phyloP scores from a whole-genome alignment of 2,797 vertebrate genomes.

The Phylloscopus collybita region DNA sequence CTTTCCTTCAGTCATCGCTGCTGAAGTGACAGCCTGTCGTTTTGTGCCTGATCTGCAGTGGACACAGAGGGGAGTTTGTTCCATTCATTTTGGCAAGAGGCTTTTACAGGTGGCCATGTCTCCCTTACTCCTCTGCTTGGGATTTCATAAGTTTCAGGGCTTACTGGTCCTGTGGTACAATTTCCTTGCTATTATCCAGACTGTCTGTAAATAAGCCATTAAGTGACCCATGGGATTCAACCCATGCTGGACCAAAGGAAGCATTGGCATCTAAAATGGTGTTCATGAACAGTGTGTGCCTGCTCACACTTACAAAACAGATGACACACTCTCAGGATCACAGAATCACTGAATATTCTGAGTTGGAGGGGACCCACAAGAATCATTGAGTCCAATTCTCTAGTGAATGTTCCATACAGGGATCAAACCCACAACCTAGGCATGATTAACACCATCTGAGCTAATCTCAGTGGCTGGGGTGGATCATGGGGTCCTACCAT shows the following conservation, averaged over 20 bases:
- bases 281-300: background rate
- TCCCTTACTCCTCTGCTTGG: background rate
- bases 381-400: background rate
- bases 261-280: background rate
- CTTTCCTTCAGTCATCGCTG: background rate
- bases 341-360: background rate
- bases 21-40: background rate
- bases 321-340: background rate
- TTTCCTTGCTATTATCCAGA: background rate
- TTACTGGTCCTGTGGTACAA: accelerated
- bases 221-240: background rate
- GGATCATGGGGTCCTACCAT: background rate
- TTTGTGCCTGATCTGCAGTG: background rate
- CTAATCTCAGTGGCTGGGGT: no score
- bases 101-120: background rate
- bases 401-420: background rate
- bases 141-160: background rate
- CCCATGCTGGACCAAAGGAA: background rate
- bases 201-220: background rate
- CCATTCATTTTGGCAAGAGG: background rate
- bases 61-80: background rate
- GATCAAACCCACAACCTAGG: background rate
- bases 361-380: background rate
- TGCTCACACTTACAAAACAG: accelerated
- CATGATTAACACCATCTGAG: background rate